phyloP scores from a whole-genome alignment of 2,113 vertebrate species.

The Delphinapterus leucas region DNA sequence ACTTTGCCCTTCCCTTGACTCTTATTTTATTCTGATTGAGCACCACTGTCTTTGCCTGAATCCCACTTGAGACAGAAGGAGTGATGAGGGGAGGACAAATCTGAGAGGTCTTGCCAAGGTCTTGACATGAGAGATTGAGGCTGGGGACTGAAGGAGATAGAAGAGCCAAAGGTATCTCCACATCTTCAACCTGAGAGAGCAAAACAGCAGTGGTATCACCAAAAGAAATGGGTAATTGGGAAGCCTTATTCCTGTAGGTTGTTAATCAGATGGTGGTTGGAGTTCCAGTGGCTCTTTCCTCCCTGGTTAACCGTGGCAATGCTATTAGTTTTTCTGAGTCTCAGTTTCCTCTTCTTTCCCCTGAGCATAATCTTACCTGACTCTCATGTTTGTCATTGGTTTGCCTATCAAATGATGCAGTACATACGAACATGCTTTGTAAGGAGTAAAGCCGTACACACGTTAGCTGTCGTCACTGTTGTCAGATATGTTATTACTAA shows the following conservation, averaged over 20 bases:
- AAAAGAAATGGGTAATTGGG: not conserved
- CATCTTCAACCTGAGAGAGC: not conserved
- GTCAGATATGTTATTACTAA: not conserved
- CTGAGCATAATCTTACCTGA: not conserved
- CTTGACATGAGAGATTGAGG: not conserved
- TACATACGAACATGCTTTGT: not conserved
- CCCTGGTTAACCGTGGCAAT: not conserved
- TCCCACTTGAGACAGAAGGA: not conserved
- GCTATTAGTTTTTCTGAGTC: not conserved
- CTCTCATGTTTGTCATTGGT: not conserved
- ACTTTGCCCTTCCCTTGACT: not conserved
- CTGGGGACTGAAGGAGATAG: not conserved
- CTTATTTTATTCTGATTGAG: not conserved
- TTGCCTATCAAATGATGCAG: not conserved
- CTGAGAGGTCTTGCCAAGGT: not conserved
- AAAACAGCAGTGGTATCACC: not conserved
- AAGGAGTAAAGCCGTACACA: rapidly evolving
- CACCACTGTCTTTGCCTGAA: not conserved
- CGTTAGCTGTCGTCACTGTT: rapidly evolving
- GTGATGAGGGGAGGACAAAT: not conserved
- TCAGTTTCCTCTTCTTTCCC: not conserved
- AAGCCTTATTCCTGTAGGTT: not conserved
- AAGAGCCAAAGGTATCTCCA: not conserved
- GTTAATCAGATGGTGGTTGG: not conserved
- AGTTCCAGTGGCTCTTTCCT: not conserved